Base-by-base conservation (phyloP, 2,888 invertebrate genomes). In the Hydroisotoma schaefferi region DNA sequence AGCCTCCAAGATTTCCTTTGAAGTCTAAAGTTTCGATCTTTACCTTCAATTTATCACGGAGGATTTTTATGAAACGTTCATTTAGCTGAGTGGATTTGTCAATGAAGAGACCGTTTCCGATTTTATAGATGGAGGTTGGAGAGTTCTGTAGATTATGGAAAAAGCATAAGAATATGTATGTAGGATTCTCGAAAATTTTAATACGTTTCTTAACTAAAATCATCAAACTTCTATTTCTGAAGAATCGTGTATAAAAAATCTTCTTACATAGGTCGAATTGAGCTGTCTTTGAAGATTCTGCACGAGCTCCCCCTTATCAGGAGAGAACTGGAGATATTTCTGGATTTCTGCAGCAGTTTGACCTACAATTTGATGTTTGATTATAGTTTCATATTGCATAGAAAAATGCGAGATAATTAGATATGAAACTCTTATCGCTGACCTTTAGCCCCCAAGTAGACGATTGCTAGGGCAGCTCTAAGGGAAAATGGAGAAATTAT, bases 401-500 rank as follows among this genome's bases (percentile, higher is more conserved):
- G 6, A 54, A 15, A 12, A 23, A 12, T 26, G 3, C n/a, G 10
- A 49, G 12, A 22, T 3, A 40, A 12, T 20, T 15, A 18, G 18
- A 28, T 18, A 15, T 18, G 18, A 43, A 6, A 10, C 12, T 43
- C 43, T n/a, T 33, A 33, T 10, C 43, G 20, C 47, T 8, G 4
- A 65, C 67, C 67, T 40, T 57, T 46, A 5, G 64, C 37, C 20
- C 52, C 67, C 22, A 67, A 26, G 38, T 61, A 67, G 10, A 67
- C 20, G 1, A 67, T 26, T 22, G 64, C 61, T 3, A 37, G 37
- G 10, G 61, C 25, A 1, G 59, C 40, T 25, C 67, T 15, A 15
- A 67, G 51, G 2, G 67, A 67, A 53, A 62, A 67, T 1, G 67
- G 64, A 1, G 64, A 64, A 18, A 67, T 53, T 6, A 67, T 27